Percentiles rank a stretch among this genome's conserved stretches.
Evolutionary conservation across 2,888 invertebrate species (phyloP).

Genomic region (Abrostola triplasia): DNA sequence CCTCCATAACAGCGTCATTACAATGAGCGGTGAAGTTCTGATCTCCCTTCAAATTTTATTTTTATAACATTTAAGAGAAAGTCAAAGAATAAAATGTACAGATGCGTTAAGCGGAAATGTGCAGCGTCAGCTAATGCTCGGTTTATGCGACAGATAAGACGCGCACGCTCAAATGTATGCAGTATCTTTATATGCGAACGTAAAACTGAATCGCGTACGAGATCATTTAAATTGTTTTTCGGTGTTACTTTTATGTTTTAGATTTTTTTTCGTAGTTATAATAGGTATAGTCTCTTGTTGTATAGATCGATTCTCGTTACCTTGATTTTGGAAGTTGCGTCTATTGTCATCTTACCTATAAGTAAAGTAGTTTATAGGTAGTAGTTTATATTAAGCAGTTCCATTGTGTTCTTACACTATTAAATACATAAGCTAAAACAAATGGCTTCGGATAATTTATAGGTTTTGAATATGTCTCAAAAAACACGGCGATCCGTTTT

Average conservation of each 20-base stretch:
- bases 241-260: not conserved
- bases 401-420: too few relatives aligned
- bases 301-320: too few relatives aligned
- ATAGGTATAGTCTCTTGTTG: too few relatives aligned
- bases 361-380: too few relatives aligned
- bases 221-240: slow-evolving; percentile 36
- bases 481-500: not conserved
- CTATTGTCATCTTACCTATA: too few relatives aligned
- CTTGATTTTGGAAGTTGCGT: too few relatives aligned
- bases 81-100: slow-evolving; percentile 73
- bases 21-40: slow-evolving; percentile 29
- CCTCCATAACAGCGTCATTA: slow-evolving; percentile 27
- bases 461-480: not conserved
- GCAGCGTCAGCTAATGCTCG: slow-evolving; percentile 78
- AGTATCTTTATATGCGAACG: slow-evolving; percentile 68
- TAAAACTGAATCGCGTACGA: slow-evolving; percentile 41
- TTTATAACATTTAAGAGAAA: slow-evolving; percentile 68
- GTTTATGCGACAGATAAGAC: slow-evolving; percentile 82
- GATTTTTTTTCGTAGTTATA: not conserved
- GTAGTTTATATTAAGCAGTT: too few relatives aligned
- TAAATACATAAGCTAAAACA: not conserved
- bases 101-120: slow-evolving; percentile 75
- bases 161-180: slow-evolving; percentile 75
- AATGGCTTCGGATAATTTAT: not conserved
- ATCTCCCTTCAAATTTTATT: slow-evolving; percentile 53